phyloP scores from a whole-genome alignment of 1,140 invertebrate genomes.

The Paraescarpia echinospica region DNA sequence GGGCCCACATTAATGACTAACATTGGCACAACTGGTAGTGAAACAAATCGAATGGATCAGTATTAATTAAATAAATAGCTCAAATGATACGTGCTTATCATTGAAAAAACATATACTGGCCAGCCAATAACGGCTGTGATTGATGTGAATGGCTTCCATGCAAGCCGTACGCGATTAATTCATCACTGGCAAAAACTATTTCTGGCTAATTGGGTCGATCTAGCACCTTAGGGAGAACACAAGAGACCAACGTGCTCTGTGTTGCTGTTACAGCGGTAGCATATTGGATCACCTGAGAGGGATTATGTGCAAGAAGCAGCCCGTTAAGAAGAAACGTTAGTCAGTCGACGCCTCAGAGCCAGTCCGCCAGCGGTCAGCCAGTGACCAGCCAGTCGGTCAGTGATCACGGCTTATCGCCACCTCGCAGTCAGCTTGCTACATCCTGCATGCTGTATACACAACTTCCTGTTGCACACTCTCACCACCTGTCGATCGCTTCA shows the following conservation, averaged over 20 bases:
- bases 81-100: too few species aligned
- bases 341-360: background rate
- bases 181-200: too few species aligned
- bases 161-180: too few species aligned
- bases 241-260: background rate
- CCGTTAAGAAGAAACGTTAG: background rate
- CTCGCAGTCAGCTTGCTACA: background rate
- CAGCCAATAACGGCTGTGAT: too few species aligned
- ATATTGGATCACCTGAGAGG: background rate
- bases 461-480: background rate
- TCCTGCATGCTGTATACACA: background rate
- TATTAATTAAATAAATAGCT: too few species aligned
- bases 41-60: too few species aligned
- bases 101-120: too few species aligned
- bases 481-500: background rate
- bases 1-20: too few species aligned
- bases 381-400: background rate
- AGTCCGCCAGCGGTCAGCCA: background rate
- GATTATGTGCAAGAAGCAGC: background rate
- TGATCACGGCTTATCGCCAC: background rate
- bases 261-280: background rate
- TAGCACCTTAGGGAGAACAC: background rate
- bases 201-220: too few species aligned
- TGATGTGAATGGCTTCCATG: too few species aligned
- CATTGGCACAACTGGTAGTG: too few species aligned